Percentiles rank a stretch among this genome's conserved stretches.
These are phyloP conservation scores for Drosophila tristis DNA, from an alignment of 1,140 invertebrate genomes.

Conservation along the genomic window DNA sequence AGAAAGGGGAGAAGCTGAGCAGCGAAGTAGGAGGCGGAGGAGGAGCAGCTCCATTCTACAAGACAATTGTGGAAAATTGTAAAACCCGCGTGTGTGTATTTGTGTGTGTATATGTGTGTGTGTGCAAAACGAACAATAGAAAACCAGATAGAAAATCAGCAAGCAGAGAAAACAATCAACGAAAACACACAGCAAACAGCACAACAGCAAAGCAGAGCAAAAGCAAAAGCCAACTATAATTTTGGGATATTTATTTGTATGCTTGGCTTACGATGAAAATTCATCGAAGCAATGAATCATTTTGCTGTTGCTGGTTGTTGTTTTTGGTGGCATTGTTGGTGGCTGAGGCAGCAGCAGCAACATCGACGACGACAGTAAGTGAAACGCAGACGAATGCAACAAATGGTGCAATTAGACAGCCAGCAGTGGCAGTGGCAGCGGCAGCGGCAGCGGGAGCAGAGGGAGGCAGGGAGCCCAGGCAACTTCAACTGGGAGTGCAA, in stretches of 20 bases:
- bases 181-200: conserved; percentile 9
- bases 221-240: conserved; percentile 39
- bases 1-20: conserved; percentile 24
- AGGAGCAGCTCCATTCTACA: conserved; percentile 57
- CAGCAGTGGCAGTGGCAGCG: conserved; percentile 35
- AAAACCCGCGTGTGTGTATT: conserved; percentile 23
- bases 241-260: conserved; percentile 61
- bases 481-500: conserved; percentile 9
- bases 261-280: conserved; percentile 80
- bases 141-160: conserved; percentile 77
- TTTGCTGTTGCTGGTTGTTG: conserved; percentile 68
- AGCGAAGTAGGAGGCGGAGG: conserved; percentile 36
- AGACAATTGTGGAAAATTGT: conserved; percentile 78
- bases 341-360: conserved; percentile 38
- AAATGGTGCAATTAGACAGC: conserved; percentile 81
- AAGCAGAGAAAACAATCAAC: conserved; percentile 45
- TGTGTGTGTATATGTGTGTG: conserved; percentile 6
- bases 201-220: conserved; percentile 34
- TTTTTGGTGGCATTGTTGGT: conserved; percentile 55
- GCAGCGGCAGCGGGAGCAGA: conserved; percentile 5
- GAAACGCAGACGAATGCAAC: conserved; percentile 79
- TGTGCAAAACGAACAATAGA: conserved; percentile 74
- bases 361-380: conserved; percentile 50
- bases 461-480: background rate
- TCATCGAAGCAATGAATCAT: conserved; percentile 82